Base-by-base conservation (phyloP, 2,888 invertebrate genomes). In the Pasiphila rectangulata region DNA sequence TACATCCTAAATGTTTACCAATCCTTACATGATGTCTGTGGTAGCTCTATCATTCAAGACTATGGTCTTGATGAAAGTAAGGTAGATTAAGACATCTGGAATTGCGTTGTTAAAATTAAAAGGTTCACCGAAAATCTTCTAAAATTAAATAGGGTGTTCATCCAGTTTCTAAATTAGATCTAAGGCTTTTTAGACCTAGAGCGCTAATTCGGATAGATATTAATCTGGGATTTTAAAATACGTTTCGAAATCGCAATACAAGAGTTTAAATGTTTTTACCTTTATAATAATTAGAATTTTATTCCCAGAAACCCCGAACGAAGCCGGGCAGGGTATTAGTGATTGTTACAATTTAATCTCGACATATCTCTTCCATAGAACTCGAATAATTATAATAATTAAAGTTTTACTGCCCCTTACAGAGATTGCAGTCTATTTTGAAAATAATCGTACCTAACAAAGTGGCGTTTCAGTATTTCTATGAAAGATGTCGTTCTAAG, bases 311-410 rank as follows among this genome's bases (percentile, higher is more conserved):
- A 36, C 19, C 49, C 50, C 50, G 50, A 37, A 21, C 19, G 30
- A 46, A 42, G 41, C 50, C 50, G 50, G 50, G 45, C 7, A 23
- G 37, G 50, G 23, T 24, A 35, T 16, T 45, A 40, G 43, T 29
- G 20, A 16, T 32, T 43, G 34, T 24, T 40, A 48, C 19, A 25
- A 24, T 16, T 34, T 27, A 44, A 42, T 36, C 13, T 47, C 39
- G 15, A 51, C 51, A 51, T 51, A 51, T 51, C 51, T 46, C 46
- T 43, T 36, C 46, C 40, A 41, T 12, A 51, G 19, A 35, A 38
- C 29, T 44, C 19, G 19, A 27, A 37, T 46, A 46, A 38, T 38
- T 27, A 19, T 34, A 38, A 46, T 30, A 45, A 25, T 34, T 24
- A 12, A 13, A 27, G 2, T 7, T 3, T 3, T 3, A 3, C 9